Conservation (phyloP, 2,797 vertebrate genomes). For the Vultur gryphus region DNA sequence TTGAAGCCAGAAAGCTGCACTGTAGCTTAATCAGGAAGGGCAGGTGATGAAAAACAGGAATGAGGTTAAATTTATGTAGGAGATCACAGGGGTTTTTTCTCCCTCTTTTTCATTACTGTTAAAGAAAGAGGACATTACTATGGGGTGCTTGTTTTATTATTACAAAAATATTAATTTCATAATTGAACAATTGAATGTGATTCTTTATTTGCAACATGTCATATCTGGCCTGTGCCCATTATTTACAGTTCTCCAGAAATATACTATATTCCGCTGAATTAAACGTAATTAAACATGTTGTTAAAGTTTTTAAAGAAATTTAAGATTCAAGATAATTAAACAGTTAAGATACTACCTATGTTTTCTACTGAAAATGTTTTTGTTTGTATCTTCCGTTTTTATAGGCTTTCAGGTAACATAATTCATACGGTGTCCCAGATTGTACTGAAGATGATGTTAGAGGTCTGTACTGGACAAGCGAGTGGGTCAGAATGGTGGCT, state of each 20-base stretch:
- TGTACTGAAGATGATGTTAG: neutral
- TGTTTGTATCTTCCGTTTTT: neutral
- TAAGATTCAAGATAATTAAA: neutral
- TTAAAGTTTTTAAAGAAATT: neutral
- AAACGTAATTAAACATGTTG: neutral
- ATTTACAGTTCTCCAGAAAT: neutral
- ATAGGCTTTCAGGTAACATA: neutral
- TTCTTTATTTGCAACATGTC: neutral
- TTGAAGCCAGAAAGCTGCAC: neutral
- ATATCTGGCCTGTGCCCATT: neutral
- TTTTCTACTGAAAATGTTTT: neutral
- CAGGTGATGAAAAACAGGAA: neutral
- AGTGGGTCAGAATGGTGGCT: neutral
- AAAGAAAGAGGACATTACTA: neutral
- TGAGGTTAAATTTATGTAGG: neutral
- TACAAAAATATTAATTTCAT: neutral
- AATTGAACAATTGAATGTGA: neutral
- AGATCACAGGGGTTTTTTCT: neutral
- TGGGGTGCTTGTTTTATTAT: neutral
- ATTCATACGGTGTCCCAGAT: neutral
- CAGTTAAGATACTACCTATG: neutral
- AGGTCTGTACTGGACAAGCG: neutral
- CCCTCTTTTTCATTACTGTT: neutral
- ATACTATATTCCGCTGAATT: neutral
- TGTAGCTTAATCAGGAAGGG: neutral